Conservation (phyloP, 2,113 vertebrate species). For the Lates calcarifer region DNA sequence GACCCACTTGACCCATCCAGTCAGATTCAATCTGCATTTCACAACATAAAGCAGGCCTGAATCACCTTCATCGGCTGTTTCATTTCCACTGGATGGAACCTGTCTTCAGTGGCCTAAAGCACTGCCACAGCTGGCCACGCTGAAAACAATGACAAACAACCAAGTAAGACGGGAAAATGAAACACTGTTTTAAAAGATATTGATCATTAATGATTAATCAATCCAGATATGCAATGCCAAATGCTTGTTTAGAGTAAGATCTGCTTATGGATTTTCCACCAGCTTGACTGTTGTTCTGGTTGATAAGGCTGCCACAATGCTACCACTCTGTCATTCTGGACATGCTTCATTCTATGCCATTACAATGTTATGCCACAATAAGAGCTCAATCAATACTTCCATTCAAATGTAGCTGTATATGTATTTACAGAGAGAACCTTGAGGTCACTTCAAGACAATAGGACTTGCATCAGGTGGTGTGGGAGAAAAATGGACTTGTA, state of each 20-base stretch:
- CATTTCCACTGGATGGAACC: neutral
- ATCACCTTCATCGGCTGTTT: conserved; percentile 32
- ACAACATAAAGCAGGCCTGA: neutral
- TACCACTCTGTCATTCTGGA: conserved; percentile 43
- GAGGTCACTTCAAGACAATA: conserved; percentile 63
- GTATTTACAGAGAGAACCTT: conserved; percentile 64
- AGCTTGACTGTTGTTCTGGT: conserved; percentile 43
- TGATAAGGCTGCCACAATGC: conserved; percentile 32
- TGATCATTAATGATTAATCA: conserved; percentile 50
- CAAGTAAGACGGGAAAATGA: conserved; percentile 23
- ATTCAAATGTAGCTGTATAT: conserved; percentile 69
- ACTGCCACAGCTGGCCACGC: neutral
- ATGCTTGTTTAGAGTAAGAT: conserved; percentile 13
- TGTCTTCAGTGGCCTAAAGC: neutral
- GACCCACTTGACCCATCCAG: conserved; percentile 17
- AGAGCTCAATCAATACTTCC: conserved; percentile 72
- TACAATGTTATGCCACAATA: conserved; percentile 60
- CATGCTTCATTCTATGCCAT: conserved; percentile 46
- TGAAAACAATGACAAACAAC: conserved; percentile 15
- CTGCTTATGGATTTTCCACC: conserved; percentile 35
- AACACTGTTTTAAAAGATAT: conserved; percentile 37
- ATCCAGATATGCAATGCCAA: conserved; percentile 9
- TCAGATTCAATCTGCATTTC: conserved; percentile 36
- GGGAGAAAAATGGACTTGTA: conserved; percentile 42
- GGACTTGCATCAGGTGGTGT: conserved; percentile 1